Percentiles rank a stretch among this genome's conserved stretches.
Conservation (phyloP, 2,888 invertebrate genomes). For the Clusia tigrina region DNA sequence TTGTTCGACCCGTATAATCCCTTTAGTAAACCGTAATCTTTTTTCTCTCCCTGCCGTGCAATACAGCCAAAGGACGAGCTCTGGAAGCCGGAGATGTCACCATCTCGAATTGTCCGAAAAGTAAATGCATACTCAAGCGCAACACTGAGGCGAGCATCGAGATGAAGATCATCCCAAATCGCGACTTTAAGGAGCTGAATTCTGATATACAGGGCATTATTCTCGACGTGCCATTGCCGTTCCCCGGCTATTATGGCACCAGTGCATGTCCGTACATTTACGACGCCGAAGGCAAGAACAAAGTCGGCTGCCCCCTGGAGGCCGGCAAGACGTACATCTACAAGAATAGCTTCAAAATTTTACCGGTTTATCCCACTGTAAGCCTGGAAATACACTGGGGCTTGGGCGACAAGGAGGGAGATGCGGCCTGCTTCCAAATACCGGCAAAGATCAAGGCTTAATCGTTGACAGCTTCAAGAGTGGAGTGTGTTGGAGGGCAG, state of each 20-base stretch:
- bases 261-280: constrained; percentile 74
- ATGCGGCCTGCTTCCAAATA: constrained; percentile 73
- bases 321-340: constrained; percentile 75
- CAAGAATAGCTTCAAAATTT: constrained; percentile 71
- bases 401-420: constrained; percentile 65
- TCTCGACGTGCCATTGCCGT: constrained; percentile 73
- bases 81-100: constrained; percentile 66
- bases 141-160: constrained; percentile 68
- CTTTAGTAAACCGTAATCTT: too few relatives aligned
- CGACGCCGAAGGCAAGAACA: constrained; percentile 68
- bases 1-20: neutral
- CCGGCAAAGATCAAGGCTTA: constrained; percentile 70
- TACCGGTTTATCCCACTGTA: constrained; percentile 66
- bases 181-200: constrained; percentile 67
- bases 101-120: constrained; percentile 70
- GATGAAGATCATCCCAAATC: constrained; percentile 70
- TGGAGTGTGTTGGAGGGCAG: neutral
- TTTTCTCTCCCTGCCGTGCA: constrained; percentile 11
- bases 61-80: constrained; percentile 64
- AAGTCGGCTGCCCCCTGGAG: constrained; percentile 74
- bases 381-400: constrained; percentile 73
- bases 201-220: constrained; percentile 73
- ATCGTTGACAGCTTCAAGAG: neutral
- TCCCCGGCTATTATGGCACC: constrained; percentile 77
- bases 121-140: constrained; percentile 73